Evolutionary conservation across 1,140 invertebrate species (phyloP).

Genomic region (Grapholita molesta): DNA sequence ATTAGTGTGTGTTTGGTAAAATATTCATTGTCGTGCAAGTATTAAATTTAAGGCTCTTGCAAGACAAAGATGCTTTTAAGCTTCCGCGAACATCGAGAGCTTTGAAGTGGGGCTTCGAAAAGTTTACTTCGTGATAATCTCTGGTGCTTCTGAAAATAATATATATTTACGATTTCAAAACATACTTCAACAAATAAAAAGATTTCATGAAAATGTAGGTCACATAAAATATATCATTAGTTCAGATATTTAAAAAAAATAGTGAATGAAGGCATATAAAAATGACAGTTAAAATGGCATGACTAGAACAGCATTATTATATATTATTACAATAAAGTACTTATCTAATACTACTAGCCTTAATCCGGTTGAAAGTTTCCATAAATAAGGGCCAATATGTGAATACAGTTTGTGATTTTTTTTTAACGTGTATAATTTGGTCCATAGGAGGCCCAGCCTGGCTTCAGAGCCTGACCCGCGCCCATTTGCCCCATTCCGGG

Average conservation of each 20-base stretch:
- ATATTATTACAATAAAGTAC: no score
- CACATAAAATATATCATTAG: no score
- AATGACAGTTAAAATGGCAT: no score
- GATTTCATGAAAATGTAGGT: not conserved
- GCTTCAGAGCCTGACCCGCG: not conserved
- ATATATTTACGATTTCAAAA: not conserved
- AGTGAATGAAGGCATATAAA: no score
- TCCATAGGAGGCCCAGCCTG: conserved; percentile 5
- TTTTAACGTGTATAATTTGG: not conserved
- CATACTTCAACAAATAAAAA: not conserved
- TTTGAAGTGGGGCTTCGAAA: not conserved
- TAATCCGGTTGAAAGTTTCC: no score
- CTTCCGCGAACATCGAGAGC: conserved; percentile 34
- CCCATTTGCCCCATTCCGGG: conserved; percentile 1
- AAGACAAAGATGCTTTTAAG: conserved; percentile 71
- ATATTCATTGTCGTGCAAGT: conserved; percentile 58
- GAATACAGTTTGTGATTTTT: not conserved
- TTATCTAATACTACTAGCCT: no score
- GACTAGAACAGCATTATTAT: no score
- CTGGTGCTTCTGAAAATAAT: not conserved
- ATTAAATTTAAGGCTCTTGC: conserved; percentile 43
- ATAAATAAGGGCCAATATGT: not conserved
- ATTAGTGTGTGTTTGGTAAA: conserved; percentile 32
- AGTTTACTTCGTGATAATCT: not conserved
- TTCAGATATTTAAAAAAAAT: no score